Evolutionary conservation across 2,797 vertebrate species (phyloP).

Genomic region (Malacoraja senta): DNA sequence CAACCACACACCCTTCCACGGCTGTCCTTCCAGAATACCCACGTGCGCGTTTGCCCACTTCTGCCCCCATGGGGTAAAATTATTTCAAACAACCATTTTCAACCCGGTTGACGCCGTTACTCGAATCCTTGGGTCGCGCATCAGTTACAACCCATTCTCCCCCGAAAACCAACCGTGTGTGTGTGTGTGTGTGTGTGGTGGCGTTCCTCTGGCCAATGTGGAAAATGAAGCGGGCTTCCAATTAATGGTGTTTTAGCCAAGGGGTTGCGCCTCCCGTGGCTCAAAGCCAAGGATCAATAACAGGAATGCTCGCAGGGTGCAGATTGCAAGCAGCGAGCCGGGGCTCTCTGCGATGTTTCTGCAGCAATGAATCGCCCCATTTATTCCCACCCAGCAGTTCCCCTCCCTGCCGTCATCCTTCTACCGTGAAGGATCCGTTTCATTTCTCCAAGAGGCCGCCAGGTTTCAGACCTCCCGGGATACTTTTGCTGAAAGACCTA

Average conservation of each 20-base stretch:
- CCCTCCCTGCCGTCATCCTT: conserved; percentile 10
- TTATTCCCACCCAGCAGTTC: conserved; percentile 26
- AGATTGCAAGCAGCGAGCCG: neutral
- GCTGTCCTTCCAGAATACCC: neutral
- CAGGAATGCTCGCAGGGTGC: neutral
- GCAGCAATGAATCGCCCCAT: conserved; percentile 29
- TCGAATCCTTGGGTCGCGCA: neutral
- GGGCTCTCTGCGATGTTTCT: neutral
- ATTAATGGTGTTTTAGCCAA: neutral
- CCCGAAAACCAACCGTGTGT: neutral
- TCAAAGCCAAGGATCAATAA: neutral
- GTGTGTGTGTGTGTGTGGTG: neutral
- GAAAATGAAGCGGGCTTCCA: neutral
- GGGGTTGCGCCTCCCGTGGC: neutral
- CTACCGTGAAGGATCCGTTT: neutral
- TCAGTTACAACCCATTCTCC: neutral
- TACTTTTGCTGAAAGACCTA: neutral
- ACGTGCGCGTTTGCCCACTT: neutral
- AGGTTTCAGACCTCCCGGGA: neutral
- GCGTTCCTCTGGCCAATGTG: too few relatives aligned
- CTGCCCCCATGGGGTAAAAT: neutral
- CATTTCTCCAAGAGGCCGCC: neutral
- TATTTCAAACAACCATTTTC: neutral
- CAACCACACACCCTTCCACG: neutral
- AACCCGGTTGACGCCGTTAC: neutral